Evolutionary conservation across 2,797 vertebrate species (phyloP).

Genomic region (Acipenser oxyrinchus): DNA sequence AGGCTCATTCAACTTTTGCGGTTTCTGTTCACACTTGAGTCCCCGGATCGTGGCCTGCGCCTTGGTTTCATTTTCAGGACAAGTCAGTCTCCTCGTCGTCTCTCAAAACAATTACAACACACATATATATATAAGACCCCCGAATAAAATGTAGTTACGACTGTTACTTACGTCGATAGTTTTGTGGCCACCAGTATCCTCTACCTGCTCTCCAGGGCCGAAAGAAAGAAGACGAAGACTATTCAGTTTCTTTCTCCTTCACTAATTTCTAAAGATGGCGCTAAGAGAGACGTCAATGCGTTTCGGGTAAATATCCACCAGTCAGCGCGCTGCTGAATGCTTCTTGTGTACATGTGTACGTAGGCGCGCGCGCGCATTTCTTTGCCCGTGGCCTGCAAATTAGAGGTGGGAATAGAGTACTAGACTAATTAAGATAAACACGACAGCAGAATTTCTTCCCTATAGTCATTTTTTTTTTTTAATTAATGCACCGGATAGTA

Average conservation of each 20-base stretch:
- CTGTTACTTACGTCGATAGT: constrained; percentile 13
- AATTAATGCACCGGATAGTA: too few relatives aligned
- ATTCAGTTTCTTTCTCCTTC: constrained; percentile 36
- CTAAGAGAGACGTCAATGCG: constrained; percentile 41
- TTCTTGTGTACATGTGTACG: too few relatives aligned
- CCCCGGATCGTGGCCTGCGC: constrained; percentile 17
- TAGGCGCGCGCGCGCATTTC: too few relatives aligned
- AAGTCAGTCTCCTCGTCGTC: too few relatives aligned
- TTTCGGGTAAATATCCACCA: constrained; percentile 29
- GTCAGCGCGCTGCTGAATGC: constrained; percentile 9
- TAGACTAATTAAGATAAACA: too few relatives aligned
- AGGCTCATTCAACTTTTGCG: not conserved
- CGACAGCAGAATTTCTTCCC: too few relatives aligned
- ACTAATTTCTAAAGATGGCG: constrained; percentile 65
- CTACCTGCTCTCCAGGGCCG: constrained; percentile 17
- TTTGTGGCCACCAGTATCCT: constrained; percentile 19
- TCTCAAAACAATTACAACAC: not conserved
- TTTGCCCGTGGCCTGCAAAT: too few relatives aligned
- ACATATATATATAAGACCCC: not conserved
- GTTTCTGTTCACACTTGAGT: not conserved
- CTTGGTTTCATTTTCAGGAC: not conserved
- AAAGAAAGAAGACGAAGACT: constrained; percentile 30
- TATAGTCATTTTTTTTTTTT: too few relatives aligned
- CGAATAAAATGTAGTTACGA: not conserved
- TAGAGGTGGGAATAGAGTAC: too few relatives aligned